A percentile compares a stretch with the other conserved stretches of the same genome.
phyloP scores from a whole-genome alignment of 2,797 vertebrate genomes.

The Sylvia borin region DNA sequence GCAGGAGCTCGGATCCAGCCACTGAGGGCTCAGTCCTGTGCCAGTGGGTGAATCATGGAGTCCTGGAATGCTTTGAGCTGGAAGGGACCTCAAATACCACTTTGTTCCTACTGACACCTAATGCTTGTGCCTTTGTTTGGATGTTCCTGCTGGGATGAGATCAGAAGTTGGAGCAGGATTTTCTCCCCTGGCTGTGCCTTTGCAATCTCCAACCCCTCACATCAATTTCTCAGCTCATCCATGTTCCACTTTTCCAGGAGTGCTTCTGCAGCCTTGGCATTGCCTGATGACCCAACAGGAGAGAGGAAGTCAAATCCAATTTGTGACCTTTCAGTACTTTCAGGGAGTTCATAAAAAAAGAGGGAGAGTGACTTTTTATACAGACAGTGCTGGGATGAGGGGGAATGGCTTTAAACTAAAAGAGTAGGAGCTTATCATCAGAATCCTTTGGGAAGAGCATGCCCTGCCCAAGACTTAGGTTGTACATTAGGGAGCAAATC shows the following conservation, averaged over 20 bases:
- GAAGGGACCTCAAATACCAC: neutral
- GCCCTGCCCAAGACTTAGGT: neutral
- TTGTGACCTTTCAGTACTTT: neutral
- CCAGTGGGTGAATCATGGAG: rapidly evolving
- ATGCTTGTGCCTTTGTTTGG: neutral
- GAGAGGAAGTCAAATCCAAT: neutral
- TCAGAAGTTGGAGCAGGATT: neutral
- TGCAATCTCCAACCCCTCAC: neutral
- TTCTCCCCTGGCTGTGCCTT: neutral
- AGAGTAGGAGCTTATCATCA: rapidly evolving
- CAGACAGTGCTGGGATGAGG: neutral
- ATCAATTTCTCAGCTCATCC: neutral
- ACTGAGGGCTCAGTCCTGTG: neutral
- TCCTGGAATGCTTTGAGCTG: neutral
- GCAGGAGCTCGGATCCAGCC: neutral
- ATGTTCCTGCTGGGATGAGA: neutral
- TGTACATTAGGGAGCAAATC: neutral
- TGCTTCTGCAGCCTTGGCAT: neutral
- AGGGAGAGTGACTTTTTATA: neutral
- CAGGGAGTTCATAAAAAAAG: neutral
- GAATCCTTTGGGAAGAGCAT: neutral
- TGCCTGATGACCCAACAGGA: neutral
- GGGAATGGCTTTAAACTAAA: neutral
- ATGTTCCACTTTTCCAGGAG: neutral
- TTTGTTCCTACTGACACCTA: neutral